A percentile compares a stretch with the other conserved stretches of the same genome.
These are phyloP conservation scores for Abscondita cerata DNA, from an alignment of 2,888 invertebrate species.

Conservation along the genomic window DNA sequence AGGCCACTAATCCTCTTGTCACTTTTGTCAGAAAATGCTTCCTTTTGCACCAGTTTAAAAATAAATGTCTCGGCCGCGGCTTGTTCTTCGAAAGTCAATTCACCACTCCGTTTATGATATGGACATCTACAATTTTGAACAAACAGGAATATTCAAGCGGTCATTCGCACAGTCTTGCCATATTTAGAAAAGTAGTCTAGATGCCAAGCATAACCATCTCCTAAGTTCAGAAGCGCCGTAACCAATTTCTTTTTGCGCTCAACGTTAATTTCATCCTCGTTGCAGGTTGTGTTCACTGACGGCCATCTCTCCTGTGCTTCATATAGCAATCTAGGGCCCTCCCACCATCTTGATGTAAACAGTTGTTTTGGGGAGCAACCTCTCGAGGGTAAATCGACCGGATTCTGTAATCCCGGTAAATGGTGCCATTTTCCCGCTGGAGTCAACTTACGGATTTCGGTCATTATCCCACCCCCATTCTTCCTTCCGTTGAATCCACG, in stretches of 20 bases:
- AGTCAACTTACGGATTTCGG: too few relatives aligned
- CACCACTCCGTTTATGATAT: background rate
- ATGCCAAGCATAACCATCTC: background rate
- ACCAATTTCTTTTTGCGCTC: conserved; percentile 1
- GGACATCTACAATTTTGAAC: conserved; percentile 13
- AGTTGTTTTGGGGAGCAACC: conserved; percentile 37
- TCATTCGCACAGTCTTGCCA: conserved; percentile 34
- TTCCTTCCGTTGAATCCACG: conserved; percentile 41
- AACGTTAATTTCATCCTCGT: background rate
- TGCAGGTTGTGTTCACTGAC: background rate
- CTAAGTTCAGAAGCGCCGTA: conserved; percentile 13
- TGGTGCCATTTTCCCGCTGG: too few relatives aligned
- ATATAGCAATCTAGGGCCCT: too few relatives aligned
- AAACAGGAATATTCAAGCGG: conserved; percentile 39
- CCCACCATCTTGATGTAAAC: too few relatives aligned
- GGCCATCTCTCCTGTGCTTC: background rate
- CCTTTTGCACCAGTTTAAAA: background rate
- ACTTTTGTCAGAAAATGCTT: background rate
- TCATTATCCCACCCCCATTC: conserved; percentile 35
- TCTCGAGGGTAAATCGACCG: conserved; percentile 46
- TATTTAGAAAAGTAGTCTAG: conserved; percentile 36
- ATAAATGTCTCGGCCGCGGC: background rate
- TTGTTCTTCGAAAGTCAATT: background rate
- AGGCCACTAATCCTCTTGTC: background rate
- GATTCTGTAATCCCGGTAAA: conserved; percentile 45